Percentiles rank a stretch among this genome's conserved stretches.
Conservation (phyloP, 2,113 vertebrate genomes). For the zebrafish (Danio rerio) region DNA sequence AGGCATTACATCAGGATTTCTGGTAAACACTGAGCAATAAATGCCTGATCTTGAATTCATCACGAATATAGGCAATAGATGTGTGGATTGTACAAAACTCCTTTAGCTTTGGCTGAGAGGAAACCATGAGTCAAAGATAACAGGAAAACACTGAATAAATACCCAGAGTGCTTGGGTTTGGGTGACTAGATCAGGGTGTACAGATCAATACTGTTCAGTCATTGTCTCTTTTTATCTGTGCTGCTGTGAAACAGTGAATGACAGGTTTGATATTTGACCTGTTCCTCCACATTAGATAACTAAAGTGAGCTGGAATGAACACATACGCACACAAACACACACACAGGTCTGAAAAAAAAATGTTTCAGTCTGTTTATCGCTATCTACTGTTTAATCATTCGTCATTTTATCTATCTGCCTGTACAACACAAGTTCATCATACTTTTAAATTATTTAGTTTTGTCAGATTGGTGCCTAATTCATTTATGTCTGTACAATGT, state of each 20-base stretch:
- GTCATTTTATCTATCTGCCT: too few species aligned
- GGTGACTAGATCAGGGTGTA: not conserved
- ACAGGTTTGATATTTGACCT: conserved; percentile 29
- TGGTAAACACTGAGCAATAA: conserved; percentile 16
- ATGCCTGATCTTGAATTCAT: conserved; percentile 17
- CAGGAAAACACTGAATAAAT: not conserved
- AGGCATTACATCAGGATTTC: conserved; percentile 3
- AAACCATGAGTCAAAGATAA: not conserved
- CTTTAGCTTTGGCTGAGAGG: not conserved
- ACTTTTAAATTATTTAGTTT: too few species aligned
- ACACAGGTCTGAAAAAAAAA: conserved; percentile 7
- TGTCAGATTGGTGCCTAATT: too few species aligned
- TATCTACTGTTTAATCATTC: too few species aligned
- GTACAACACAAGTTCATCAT: too few species aligned
- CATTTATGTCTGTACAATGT: too few species aligned
- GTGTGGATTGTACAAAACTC: not conserved
- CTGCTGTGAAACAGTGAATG: conserved; percentile 1
- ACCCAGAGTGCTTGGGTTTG: not conserved
- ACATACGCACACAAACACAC: conserved; percentile 3
- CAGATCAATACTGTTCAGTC: conserved; percentile 14
- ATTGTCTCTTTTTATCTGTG: not conserved
- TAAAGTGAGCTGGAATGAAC: not conserved
- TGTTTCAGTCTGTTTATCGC: too few species aligned
- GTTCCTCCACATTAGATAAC: conserved; percentile 40
- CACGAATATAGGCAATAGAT: conserved; percentile 11